phyloP scores from a whole-genome alignment of 2,113 vertebrate species.

The Cettia cetti region DNA sequence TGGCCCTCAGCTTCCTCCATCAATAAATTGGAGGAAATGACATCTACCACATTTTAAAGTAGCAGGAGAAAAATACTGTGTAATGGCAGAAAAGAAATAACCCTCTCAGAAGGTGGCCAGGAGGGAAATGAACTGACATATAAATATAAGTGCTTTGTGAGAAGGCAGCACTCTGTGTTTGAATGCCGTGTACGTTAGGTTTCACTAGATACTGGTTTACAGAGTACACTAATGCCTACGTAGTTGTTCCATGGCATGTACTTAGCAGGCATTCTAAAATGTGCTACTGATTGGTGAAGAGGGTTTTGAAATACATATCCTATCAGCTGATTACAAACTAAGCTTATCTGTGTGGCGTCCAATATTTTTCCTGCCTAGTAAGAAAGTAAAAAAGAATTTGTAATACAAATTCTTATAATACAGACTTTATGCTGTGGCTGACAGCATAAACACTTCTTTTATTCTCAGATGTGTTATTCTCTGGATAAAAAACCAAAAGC shows the following conservation, averaged over 20 bases:
- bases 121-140: not conserved
- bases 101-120: not conserved
- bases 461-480: not conserved
- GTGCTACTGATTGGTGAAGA: not conserved
- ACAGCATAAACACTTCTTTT: not conserved
- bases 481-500: not conserved
- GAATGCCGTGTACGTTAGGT: accelerated
- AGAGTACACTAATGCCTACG: not conserved
- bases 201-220: not conserved
- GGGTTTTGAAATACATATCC: not conserved
- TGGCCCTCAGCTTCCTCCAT: conserved; percentile 7
- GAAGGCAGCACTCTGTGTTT: not conserved
- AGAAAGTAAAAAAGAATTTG: not conserved
- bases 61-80: not conserved
- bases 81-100: not conserved
- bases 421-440: not conserved
- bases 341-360: not conserved
- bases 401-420: not conserved
- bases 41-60: not conserved
- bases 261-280: not conserved
- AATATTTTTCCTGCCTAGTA: not conserved
- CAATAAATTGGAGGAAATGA: conserved; percentile 30
- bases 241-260: not conserved
- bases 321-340: not conserved
- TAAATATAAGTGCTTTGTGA: not conserved